Evolutionary conservation across 2,113 vertebrate species (phyloP).

Genomic region (Tretioscincus oriximinensis): DNA sequence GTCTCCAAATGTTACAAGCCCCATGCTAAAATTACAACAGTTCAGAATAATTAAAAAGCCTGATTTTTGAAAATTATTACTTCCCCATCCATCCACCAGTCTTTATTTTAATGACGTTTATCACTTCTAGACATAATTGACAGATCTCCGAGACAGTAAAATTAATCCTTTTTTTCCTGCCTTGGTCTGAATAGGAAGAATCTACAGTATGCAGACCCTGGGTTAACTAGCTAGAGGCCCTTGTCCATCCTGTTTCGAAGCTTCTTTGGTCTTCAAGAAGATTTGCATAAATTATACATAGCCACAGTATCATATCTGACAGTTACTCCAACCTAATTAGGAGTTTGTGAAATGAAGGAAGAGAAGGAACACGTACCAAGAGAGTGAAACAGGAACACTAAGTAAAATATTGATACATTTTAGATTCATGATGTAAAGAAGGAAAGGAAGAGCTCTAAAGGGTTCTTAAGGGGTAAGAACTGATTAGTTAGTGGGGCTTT

Average conservation of each 20-base stretch:
- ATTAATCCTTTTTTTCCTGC: background rate
- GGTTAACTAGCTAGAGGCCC: conserved; percentile 28
- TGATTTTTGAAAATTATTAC: background rate
- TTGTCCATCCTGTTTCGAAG: conserved; percentile 29
- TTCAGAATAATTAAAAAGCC: background rate
- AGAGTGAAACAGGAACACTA: accelerated
- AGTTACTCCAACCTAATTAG: conserved; percentile 34
- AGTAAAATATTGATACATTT: background rate
- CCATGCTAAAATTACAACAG: background rate
- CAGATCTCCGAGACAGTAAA: background rate
- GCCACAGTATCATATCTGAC: conserved; percentile 34
- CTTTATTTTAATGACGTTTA: conserved; percentile 1
- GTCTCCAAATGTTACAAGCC: too few relatives aligned
- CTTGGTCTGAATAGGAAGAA: accelerated
- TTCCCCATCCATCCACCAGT: background rate
- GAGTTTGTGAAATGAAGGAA: conserved; percentile 29
- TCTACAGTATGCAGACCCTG: background rate
- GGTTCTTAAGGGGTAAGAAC: background rate
- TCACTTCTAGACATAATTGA: conserved; percentile 9
- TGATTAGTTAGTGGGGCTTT: background rate
- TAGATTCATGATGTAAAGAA: background rate
- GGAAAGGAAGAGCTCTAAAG: background rate
- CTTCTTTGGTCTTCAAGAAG: conserved; percentile 40
- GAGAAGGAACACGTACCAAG: background rate
- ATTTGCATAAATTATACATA: conserved; percentile 49